These are phyloP conservation scores for Pachliopta kotzebuea DNA, from an alignment of 2,888 invertebrate species.

Conservation along the genomic window DNA sequence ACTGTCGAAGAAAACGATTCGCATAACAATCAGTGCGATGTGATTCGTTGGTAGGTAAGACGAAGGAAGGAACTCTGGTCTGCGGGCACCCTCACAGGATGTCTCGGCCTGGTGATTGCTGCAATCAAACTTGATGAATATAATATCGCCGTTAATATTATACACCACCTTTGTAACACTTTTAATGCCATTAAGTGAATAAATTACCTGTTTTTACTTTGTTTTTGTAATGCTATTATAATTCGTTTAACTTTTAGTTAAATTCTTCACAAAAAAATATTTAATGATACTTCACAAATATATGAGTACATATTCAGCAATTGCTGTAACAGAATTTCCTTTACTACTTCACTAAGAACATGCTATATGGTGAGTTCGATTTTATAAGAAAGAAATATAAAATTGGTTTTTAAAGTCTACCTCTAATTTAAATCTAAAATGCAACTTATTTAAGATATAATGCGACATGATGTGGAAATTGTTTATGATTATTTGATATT, in stretches of 20 bases:
- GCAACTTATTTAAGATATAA: too few relatives aligned
- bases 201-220: slow-evolving; percentile 30
- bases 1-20: slow-evolving; percentile 49
- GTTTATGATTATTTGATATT: too few relatives aligned
- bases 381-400: too few relatives aligned
- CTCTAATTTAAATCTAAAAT: too few relatives aligned
- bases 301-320: too few relatives aligned
- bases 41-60: slow-evolving; percentile 45
- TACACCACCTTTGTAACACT: slow-evolving; percentile 9
- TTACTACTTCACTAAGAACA: too few relatives aligned
- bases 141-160: slow-evolving; percentile 7
- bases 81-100: slow-evolving; percentile 66
- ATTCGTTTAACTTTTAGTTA: not conserved
- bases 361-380: too few relatives aligned
- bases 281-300: too few relatives aligned
- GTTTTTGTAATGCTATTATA: not conserved
- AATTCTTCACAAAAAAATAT: not conserved
- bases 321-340: too few relatives aligned
- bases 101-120: slow-evolving; percentile 35
- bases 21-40: slow-evolving; percentile 37
- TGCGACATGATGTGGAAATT: too few relatives aligned
- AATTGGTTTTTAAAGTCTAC: too few relatives aligned
- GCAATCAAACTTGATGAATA: slow-evolving; percentile 26
- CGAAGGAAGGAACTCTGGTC: slow-evolving; percentile 54
- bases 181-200: slow-evolving; percentile 36